phyloP scores from a whole-genome alignment of 2,888 invertebrate species.

The Polydesmus complanatus region DNA sequence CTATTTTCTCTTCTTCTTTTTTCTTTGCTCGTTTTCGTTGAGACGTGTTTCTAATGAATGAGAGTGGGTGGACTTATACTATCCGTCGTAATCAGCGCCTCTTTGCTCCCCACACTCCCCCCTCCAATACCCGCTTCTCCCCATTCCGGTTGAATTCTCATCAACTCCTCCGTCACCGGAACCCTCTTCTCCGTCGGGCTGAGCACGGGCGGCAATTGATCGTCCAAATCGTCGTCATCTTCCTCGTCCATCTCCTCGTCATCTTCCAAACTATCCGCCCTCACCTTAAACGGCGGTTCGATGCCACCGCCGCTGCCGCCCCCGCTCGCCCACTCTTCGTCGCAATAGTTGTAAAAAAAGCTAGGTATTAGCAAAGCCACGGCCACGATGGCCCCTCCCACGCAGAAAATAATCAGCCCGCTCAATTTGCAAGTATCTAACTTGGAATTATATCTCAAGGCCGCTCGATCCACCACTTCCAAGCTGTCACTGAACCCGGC shows the following conservation, averaged over 20 bases:
- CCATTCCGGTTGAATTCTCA: constrained; percentile 6
- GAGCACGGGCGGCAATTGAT: background rate
- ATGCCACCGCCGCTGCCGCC: background rate
- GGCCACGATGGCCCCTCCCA: constrained; percentile 36
- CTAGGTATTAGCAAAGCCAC: constrained; percentile 36
- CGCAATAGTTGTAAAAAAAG: constrained; percentile 34
- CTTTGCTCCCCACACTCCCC: background rate
- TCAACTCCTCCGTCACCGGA: constrained; percentile 9
- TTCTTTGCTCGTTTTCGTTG: background rate
- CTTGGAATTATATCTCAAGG: constrained; percentile 34
- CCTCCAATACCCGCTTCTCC: constrained; percentile 10
- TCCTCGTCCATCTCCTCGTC: background rate
- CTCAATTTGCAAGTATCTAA: constrained; percentile 37
- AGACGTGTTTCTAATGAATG: background rate
- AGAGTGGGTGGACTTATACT: background rate
- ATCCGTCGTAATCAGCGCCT: background rate
- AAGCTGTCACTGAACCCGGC: constrained; percentile 26
- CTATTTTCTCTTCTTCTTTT: background rate
- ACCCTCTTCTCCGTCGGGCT: constrained; percentile 7
- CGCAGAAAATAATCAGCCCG: constrained; percentile 37
- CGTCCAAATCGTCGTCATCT: background rate
- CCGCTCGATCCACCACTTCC: constrained; percentile 32
- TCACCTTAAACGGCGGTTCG: background rate
- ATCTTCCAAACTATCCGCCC: background rate
- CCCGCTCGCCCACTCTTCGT: constrained; percentile 23